These are phyloP conservation scores for Cheilosia vulpina DNA, from an alignment of 2,888 invertebrate species.

Conservation along the genomic window DNA sequence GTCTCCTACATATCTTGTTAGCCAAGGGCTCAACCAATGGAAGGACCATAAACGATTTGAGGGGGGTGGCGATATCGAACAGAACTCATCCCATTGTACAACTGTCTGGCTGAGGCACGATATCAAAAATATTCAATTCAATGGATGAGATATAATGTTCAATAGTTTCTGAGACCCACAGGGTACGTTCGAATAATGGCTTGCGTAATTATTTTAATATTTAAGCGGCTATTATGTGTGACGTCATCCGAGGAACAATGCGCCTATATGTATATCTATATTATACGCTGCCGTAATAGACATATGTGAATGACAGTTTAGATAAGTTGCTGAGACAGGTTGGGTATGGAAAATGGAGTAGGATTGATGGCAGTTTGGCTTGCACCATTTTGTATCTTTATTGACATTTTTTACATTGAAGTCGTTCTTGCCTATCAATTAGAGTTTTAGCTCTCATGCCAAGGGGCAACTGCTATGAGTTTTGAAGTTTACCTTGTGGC, in stretches of 20 bases:
- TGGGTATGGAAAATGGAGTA: background rate
- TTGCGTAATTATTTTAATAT: conserved; percentile 53
- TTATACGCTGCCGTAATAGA: background rate
- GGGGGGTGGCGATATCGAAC: conserved; percentile 14
- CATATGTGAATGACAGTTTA: conserved; percentile 12
- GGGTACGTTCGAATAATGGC: conserved; percentile 34
- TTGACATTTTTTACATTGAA: too few species aligned
- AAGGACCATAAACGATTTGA: conserved; percentile 48
- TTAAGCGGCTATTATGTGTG: conserved; percentile 24
- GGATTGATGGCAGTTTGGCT: background rate
- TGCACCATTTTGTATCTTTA: background rate
- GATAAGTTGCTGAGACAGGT: background rate
- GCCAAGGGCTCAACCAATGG: conserved; percentile 33
- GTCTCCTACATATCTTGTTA: conserved; percentile 70
- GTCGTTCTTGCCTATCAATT: too few species aligned
- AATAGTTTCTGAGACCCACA: conserved; percentile 23
- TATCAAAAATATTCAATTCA: conserved; percentile 56
- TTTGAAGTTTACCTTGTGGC: too few species aligned
- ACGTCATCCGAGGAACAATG: conserved; percentile 19
- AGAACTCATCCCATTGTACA: conserved; percentile 45
- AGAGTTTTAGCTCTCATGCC: too few species aligned
- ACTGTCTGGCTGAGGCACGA: conserved; percentile 26
- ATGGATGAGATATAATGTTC: conserved; percentile 11
- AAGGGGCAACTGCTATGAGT: too few species aligned
- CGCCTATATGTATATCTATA: background rate